Conservation (phyloP, 2,797 vertebrate species). For the Garrulus glandarius region DNA sequence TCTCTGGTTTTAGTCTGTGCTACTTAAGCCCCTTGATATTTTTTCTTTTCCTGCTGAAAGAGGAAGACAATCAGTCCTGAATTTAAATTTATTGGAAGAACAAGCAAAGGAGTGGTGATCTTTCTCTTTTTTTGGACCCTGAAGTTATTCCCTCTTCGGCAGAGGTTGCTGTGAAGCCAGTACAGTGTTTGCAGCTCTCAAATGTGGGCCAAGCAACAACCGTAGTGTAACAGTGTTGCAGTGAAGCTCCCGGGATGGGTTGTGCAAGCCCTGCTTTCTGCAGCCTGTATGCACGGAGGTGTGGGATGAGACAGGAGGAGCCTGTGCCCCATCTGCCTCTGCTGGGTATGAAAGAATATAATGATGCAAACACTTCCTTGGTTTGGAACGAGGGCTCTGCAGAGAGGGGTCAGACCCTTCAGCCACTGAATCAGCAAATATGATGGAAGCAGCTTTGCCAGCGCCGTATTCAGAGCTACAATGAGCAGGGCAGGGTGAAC, state of each 20-base stretch:
- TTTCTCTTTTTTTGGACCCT: background rate
- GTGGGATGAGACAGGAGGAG: background rate
- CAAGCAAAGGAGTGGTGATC: background rate
- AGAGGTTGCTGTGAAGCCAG: background rate
- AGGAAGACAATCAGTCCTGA: background rate
- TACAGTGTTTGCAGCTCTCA: background rate
- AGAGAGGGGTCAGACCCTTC: background rate
- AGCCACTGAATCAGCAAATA: background rate
- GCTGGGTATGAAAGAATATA: background rate
- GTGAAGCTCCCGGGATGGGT: background rate
- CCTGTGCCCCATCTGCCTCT: background rate
- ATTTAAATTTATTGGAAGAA: background rate
- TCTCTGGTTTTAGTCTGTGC: background rate
- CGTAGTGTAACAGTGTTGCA: background rate
- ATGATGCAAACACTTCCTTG: background rate
- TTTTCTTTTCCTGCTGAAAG: background rate
- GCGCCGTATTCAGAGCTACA: background rate
- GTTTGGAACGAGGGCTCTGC: background rate
- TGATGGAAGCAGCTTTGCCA: background rate
- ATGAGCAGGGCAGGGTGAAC: background rate
- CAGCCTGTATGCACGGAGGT: background rate
- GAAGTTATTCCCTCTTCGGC: background rate
- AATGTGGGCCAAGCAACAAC: background rate
- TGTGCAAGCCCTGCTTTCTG: background rate
- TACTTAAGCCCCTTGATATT: background rate